Evolutionary conservation across 2,797 vertebrate genomes (phyloP).

Genomic region (Cercopithecus petaurista): DNA sequence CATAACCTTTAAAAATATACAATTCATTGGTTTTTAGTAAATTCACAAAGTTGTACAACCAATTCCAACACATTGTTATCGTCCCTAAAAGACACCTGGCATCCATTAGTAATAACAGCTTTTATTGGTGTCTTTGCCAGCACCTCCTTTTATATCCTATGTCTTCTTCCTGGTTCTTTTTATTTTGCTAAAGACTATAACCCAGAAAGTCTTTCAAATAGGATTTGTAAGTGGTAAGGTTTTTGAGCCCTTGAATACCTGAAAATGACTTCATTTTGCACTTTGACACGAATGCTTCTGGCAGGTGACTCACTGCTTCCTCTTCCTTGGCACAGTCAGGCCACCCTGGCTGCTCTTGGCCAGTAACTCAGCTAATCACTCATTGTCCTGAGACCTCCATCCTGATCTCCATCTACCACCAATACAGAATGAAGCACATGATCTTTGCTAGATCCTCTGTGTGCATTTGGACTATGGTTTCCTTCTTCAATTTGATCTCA

Average conservation of each 20-base stretch:
- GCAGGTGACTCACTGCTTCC: not conserved
- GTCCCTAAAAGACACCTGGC: not conserved
- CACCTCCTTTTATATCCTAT: not conserved
- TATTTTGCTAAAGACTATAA: not conserved
- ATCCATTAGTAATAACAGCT: not conserved
- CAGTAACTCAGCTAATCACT: not conserved
- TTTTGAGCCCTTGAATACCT: not conserved
- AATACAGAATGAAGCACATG: not conserved
- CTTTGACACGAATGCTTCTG: not conserved
- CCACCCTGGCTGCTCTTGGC: not conserved
- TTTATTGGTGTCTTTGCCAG: not conserved
- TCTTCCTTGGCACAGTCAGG: not conserved
- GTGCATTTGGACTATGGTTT: not conserved
- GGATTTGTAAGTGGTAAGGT: not conserved
- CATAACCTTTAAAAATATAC: not conserved
- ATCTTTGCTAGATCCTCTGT: not conserved
- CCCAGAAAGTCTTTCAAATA: not conserved
- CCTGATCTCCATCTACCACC: not conserved
- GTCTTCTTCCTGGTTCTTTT: not conserved
- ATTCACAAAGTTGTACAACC: not conserved
- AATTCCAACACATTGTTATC: not conserved
- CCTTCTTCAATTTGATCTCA: not conserved
- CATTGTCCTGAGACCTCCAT: not conserved
- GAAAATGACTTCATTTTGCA: not conserved
- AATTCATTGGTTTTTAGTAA: not conserved